Evolutionary conservation across 2,888 invertebrate genomes (phyloP), one percentile per base, ranked within the genome.

Genomic region (Myopa tessellatipennis): DNA sequence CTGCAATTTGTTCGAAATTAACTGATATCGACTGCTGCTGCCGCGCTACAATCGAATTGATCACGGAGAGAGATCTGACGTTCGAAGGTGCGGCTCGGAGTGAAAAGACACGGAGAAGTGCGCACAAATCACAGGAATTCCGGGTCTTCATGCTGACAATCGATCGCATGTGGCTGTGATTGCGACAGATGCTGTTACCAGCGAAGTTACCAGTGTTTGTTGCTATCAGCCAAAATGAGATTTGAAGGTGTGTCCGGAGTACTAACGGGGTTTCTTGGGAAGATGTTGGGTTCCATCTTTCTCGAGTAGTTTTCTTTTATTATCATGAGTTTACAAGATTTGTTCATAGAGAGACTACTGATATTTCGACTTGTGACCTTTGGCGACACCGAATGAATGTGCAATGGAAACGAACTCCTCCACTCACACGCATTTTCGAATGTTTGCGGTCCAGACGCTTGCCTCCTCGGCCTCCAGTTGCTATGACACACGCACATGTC

Each of bases 1-100:
- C 38, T 58, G 55, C 60, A 72, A 72, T 72, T 72, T 72, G 72
- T 72, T 72, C 60, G 40, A 55, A 72, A 72, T 60, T 72, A 72
- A 72, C 40, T 60, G 36, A 18, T 16, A 72, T 72, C 72, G 72
- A 72, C 58, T 18, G 69, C 8, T 26, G 69, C 34, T 68, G 18
- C 60, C 60, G 18, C 45, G 0, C 1, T 40, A 68, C 38, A 68
- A 38, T 68, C 45, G 67, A 40, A 36, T n/a, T 14, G 26, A 26
- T 26, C 45, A 45, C 45, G 45, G 10, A 45, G 6, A 6, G 50
- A 50, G 14, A 69, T 69, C 69, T 50, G 45, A 26, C 10, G 26
- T 45, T n/a, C n/a, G 61, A 10, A 26, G 26, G 69, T 40, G 69
- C 50, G 69, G 69, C 69, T 10, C 26, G n/a, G 26, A 12, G 50